Evolutionary conservation across 2,113 vertebrate species (phyloP), one percentile per base, ranked within the genome.

Genomic region (Xenopus borealis): DNA sequence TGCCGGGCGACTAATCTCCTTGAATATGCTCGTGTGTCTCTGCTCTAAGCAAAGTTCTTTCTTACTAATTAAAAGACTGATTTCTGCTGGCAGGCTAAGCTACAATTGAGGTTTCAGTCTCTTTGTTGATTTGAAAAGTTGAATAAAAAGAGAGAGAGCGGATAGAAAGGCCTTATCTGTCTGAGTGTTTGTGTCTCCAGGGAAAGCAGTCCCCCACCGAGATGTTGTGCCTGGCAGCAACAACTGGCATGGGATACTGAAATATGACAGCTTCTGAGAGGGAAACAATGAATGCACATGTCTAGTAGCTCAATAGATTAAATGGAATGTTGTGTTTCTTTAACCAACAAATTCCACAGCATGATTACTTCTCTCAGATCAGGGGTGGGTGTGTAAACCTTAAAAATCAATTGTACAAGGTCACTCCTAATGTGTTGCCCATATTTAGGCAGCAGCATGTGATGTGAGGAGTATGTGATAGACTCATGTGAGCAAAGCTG

Each of bases 151-250:
- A 33, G 33, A 33, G 33, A 44, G 7, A 30, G 47, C 59, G 70
- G 59, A 47, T 46, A 77, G 47, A 23, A 76, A 70, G 18, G 44
- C 17, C 66, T 70, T 55, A 64, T 70, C 30, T 30, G 53, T 70
- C 18, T 70, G 66, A 55, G 53, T 63, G 66, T 57, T 69, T 45
- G 30, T 64, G 33, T 77, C 67, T 77, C 74, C 61, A 70, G 67
- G 74, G 59, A 62, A 63, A 44, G 66, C 58, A 64, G 18, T 10
- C 47, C 74, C 66, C 59, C 55, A 52, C 74, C 64, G 74, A 46
- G 67, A 70, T 45, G 59, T 52, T 77, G 66, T 69, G 73, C 67
- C 50, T 77, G 47, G 61, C 58, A 64, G 74, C 59, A 62, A 30
- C 5, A 76, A 53, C 44, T 67, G 18, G 40, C 40, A 23, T 44